Evolutionary conservation across 2,113 vertebrate species (phyloP).

Genomic region (Brachyhypopomus gauderio): DNA sequence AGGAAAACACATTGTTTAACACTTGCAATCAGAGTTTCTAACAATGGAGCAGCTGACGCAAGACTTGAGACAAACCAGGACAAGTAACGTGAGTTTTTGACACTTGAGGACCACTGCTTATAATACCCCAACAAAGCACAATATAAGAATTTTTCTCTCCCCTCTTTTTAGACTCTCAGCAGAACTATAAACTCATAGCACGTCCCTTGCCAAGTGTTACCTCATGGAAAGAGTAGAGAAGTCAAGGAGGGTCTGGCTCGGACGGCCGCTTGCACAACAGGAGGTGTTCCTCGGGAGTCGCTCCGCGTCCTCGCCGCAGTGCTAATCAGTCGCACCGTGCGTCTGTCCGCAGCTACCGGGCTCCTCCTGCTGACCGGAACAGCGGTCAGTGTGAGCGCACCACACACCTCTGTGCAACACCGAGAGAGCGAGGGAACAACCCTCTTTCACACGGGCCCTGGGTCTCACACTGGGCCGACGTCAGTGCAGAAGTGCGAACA

Average conservation of each 20-base stretch:
- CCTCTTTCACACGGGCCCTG: too few species aligned
- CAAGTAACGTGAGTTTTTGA: conserved; percentile 37
- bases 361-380: conserved; percentile 3
- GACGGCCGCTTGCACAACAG: conserved; percentile 44
- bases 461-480: too few species aligned
- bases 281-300: conserved; percentile 40
- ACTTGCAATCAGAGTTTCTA: not conserved
- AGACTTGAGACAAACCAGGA: conserved; percentile 25
- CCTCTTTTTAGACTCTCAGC: conserved; percentile 44
- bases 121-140: conserved; percentile 36
- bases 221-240: conserved; percentile 57
- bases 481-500: too few species aligned
- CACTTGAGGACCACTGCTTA: conserved; percentile 30
- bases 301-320: conserved; percentile 34
- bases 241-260: conserved; percentile 36
- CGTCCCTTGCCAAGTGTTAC: conserved; percentile 52
- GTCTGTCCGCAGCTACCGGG: conserved; percentile 3
- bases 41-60: not conserved
- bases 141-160: conserved; percentile 29
- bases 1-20: not conserved
- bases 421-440: too few species aligned
- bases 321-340: conserved; percentile 33
- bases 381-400: not conserved
- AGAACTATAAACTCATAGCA: conserved; percentile 50
- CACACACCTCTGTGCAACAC: too few species aligned